These are phyloP conservation scores for Cyclophora albipunctata DNA, from an alignment of 2,888 invertebrate genomes.

Conservation along the genomic window DNA sequence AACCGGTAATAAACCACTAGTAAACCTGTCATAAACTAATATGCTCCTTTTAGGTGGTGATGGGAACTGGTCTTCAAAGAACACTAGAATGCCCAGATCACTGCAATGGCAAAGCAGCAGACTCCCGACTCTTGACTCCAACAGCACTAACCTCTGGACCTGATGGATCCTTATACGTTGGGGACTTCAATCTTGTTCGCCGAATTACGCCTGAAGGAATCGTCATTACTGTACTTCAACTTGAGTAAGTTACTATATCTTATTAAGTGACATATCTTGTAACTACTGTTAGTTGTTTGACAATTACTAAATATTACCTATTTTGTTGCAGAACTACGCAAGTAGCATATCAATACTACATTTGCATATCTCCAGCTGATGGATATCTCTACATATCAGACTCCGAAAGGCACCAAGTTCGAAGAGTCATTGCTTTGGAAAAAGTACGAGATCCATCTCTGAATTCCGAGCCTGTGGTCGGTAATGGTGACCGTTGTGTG, in stretches of 20 bases:
- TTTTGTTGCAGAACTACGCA: conserved; percentile 85
- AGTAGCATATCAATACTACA: conserved; percentile 97
- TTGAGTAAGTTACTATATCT: conserved; percentile 77
- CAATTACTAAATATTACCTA: too few relatives aligned
- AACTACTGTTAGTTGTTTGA: too few relatives aligned
- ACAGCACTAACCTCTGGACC: conserved; percentile 95
- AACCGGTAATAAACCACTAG: too few relatives aligned
- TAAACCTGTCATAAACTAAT: not conserved
- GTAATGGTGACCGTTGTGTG: conserved; percentile 94
- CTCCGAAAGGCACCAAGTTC: conserved; percentile 93
- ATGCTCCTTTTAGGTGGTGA: conserved; percentile 81
- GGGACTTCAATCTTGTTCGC: conserved; percentile 96
- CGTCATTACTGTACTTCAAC: conserved; percentile 90
- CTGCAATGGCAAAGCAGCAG: conserved; percentile 89
- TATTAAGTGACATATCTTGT: too few relatives aligned
- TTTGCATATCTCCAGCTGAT: conserved; percentile 96
- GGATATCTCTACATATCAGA: conserved; percentile 97
- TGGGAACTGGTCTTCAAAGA: conserved; percentile 93
- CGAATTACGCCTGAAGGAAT: conserved; percentile 92
- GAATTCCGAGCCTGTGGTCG: conserved; percentile 90
- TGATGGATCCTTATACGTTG: conserved; percentile 97
- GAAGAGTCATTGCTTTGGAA: conserved; percentile 84
- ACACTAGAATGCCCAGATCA: conserved; percentile 90
- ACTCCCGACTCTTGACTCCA: conserved; percentile 91
- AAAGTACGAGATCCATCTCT: conserved; percentile 87